Conservation (phyloP, 2,113 vertebrate genomes). For the Salvator merianae region DNA sequence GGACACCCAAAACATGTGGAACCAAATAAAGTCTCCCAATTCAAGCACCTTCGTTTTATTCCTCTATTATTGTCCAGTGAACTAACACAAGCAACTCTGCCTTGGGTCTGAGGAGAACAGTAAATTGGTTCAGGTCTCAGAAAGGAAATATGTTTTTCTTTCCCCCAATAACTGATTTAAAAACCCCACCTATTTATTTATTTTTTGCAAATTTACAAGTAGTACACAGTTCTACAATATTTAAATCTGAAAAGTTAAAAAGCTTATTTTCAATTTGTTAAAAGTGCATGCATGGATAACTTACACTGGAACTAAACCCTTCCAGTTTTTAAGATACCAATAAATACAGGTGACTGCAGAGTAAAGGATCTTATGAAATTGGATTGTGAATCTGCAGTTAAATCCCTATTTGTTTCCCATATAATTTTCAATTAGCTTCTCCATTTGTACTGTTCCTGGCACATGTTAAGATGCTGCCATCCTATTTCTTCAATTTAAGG, state of each 20-base stretch:
- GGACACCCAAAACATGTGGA: too few species aligned
- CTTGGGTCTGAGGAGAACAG: background rate
- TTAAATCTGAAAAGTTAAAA: background rate
- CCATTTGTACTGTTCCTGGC: background rate
- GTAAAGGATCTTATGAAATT: background rate
- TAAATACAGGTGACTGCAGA: background rate
- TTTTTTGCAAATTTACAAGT: background rate
- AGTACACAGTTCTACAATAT: background rate
- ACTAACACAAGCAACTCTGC: background rate
- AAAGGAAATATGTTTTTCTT: too few species aligned
- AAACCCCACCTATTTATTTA: background rate
- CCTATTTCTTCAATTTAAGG: constrained; percentile 22
- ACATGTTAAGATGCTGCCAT: background rate
- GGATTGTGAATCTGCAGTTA: background rate
- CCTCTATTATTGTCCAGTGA: too few species aligned
- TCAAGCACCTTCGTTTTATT: background rate
- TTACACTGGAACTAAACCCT: background rate
- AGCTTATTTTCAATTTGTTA: background rate
- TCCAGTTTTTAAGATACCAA: background rate
- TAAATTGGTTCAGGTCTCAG: background rate
- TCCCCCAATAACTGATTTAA: too few species aligned
- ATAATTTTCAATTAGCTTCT: constrained; percentile 36
- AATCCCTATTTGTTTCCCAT: constrained; percentile 15
- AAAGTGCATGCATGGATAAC: background rate
- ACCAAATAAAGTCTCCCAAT: too few species aligned